Evolutionary conservation across 2,113 vertebrate species (phyloP).

Genomic region (Colistium nudipinnis): DNA sequence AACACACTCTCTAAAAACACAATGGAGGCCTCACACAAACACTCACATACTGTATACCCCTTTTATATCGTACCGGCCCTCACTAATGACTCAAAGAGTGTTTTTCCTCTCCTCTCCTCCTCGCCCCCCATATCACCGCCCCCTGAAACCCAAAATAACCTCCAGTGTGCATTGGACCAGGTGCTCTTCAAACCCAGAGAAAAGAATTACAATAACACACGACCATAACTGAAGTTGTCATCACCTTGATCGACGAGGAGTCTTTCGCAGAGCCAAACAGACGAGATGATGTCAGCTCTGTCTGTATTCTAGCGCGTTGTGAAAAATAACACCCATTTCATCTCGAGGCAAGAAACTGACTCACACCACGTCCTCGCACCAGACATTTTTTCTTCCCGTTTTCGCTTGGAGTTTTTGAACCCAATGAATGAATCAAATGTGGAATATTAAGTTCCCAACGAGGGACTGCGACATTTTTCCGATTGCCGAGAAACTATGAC

Average conservation of each 20-base stretch:
- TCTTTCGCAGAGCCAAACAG: conserved; percentile 53
- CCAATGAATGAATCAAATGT: neutral
- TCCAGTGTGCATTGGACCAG: conserved; percentile 48
- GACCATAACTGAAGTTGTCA: conserved; percentile 62
- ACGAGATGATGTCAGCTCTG: conserved; percentile 61
- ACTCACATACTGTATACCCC: conserved; percentile 13
- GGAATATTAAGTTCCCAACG: neutral
- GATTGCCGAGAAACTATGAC: neutral
- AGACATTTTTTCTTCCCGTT: neutral
- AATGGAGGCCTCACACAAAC: conserved; percentile 57
- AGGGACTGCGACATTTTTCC: neutral
- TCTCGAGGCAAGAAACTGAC: conserved; percentile 9
- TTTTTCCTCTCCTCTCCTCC: conserved; percentile 44
- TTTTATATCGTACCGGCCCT: conserved; percentile 50
- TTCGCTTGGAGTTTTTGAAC: neutral
- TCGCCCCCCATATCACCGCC: conserved; percentile 40
- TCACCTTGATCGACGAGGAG: conserved; percentile 47
- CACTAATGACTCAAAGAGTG: conserved; percentile 55
- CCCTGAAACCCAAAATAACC: conserved; percentile 63
- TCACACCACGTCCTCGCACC: neutral
- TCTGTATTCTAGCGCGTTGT: conserved; percentile 18
- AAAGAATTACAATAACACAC: conserved; percentile 65
- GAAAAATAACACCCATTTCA: conserved; percentile 21
- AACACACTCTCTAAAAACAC: conserved; percentile 74
- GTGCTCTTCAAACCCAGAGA: conserved; percentile 62